phyloP scores from a whole-genome alignment of 2,797 vertebrate genomes.

The Rhodeus uyekii region DNA sequence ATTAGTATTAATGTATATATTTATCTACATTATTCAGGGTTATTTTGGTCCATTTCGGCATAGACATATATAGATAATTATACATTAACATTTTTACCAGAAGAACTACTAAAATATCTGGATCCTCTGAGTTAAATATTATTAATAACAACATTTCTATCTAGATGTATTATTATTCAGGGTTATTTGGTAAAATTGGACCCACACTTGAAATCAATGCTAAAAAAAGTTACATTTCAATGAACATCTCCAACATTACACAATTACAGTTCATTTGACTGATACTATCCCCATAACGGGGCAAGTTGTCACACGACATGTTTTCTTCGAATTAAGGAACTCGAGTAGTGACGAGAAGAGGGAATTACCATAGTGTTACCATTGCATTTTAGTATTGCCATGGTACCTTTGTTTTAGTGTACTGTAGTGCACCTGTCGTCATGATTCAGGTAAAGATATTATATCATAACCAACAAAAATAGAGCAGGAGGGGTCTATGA shows the following conservation, averaged over 20 bases:
- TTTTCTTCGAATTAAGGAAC: neutral
- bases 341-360: too few species aligned
- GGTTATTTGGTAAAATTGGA: neutral
- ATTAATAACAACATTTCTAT: neutral
- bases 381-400: neutral
- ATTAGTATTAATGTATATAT: neutral
- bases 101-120: neutral
- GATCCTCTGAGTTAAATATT: neutral
- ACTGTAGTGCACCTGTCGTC: slow-evolving; percentile 26
- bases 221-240: too few species aligned
- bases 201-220: too few species aligned
- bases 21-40: neutral
- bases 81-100: neutral
- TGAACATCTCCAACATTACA: neutral
- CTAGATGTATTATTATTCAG: too few species aligned
- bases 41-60: neutral
- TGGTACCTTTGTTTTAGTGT: neutral
- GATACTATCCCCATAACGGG: too few species aligned
- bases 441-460: neutral
- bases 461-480: neutral
- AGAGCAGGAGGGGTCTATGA: neutral
- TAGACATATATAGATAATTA: neutral
- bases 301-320: neutral
- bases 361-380: neutral
- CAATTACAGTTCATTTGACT: neutral